Percentiles rank a stretch among this genome's conserved stretches.
Evolutionary conservation across 2,113 vertebrate species (phyloP).

Genomic region (Rhinoderma darwinii): DNA sequence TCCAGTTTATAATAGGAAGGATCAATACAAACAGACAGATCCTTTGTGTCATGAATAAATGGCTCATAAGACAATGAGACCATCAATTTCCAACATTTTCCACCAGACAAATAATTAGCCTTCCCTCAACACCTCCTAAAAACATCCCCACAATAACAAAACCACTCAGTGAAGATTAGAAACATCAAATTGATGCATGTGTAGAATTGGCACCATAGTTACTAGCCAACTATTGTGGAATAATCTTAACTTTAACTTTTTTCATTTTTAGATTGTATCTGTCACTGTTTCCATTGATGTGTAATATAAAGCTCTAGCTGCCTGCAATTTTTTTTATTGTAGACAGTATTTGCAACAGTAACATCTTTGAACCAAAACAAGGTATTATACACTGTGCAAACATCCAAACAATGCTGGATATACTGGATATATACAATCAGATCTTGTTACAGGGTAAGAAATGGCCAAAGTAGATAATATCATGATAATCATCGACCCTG

Average conservation of each 20-base stretch:
- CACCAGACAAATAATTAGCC: constrained; percentile 13
- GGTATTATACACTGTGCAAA: background rate
- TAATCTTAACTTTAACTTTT: background rate
- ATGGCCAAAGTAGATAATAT: background rate
- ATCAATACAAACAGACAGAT: background rate
- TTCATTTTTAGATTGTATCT: background rate
- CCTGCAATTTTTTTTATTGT: background rate
- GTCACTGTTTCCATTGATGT: background rate
- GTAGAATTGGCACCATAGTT: background rate
- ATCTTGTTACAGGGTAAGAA: too few relatives aligned
- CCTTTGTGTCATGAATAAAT: background rate
- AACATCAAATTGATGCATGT: background rate
- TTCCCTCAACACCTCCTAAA: background rate
- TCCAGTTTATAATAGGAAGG: background rate
- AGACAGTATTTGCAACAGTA: background rate
- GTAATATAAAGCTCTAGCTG: background rate
- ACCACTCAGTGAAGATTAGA: background rate
- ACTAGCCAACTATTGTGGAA: background rate
- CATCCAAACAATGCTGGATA: background rate
- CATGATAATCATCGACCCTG: background rate
- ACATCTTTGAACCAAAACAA: background rate
- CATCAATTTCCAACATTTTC: background rate
- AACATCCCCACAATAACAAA: background rate
- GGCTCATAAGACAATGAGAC: background rate
- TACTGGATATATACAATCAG: too few relatives aligned